These are phyloP conservation scores for Metaphire vulgaris DNA, from an alignment of 1,140 invertebrate genomes.

Conservation along the genomic window DNA sequence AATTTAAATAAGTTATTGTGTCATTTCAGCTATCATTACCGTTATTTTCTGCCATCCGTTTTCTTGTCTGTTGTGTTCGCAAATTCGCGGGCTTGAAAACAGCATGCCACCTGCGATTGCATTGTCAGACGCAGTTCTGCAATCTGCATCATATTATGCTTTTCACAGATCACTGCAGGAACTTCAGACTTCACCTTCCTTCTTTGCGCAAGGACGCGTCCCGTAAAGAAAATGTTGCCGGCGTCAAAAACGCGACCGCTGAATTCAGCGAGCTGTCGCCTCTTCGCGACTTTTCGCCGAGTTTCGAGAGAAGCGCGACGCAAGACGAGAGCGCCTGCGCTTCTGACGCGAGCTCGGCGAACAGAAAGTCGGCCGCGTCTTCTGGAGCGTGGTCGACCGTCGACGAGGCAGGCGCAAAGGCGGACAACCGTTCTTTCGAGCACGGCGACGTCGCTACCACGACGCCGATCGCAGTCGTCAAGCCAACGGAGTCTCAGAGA, in stretches of 20 bases:
- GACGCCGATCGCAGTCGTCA: neutral
- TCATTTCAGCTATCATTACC: too few species aligned
- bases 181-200: constrained; percentile 46
- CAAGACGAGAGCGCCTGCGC: neutral
- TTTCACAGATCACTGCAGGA: constrained; percentile 43
- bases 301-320: neutral
- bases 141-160: too few species aligned
- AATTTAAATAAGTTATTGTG: too few species aligned
- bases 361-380: neutral
- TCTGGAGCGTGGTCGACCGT: neutral
- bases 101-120: too few species aligned
- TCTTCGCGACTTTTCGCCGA: constrained; percentile 37
- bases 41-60: too few species aligned
- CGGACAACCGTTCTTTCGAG: neutral
- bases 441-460: neutral
- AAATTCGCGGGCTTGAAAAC: too few species aligned
- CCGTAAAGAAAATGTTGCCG: constrained; percentile 23
- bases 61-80: too few species aligned
- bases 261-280: constrained; percentile 39
- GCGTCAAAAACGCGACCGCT: constrained; percentile 42
- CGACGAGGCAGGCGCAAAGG: neutral
- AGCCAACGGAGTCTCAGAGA: neutral
- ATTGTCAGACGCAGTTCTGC: too few species aligned
- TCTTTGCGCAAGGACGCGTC: constrained; percentile 45
- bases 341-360: neutral